A percentile compares a stretch with the other conserved stretches of the same genome.
phyloP scores from a whole-genome alignment of 2,888 invertebrate species.

The Didymodactylos carnosus region DNA sequence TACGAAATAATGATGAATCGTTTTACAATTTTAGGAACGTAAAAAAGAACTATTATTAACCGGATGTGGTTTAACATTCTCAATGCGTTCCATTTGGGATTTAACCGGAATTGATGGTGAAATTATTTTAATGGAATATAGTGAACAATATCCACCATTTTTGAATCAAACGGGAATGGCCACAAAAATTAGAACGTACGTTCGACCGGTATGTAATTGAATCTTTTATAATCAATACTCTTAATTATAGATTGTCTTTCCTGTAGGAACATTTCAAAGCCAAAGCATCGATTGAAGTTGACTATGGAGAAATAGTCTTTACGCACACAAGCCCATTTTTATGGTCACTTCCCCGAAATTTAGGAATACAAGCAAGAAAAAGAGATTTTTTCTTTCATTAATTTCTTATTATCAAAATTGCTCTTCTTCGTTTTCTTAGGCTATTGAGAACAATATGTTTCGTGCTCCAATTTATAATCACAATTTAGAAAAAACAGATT shows the following conservation, averaged over 20 bases:
- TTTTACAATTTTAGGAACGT: too few species aligned
- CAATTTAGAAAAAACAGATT: conserved; percentile 53
- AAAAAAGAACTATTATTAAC: too few species aligned
- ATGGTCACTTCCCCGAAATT: conserved; percentile 76
- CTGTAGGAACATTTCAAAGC: conserved; percentile 39
- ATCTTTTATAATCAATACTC: conserved; percentile 35
- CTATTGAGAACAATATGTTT: conserved; percentile 82
- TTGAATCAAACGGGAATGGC: conserved; percentile 95
- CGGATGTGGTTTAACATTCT: too few species aligned
- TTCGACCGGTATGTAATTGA: conserved; percentile 39
- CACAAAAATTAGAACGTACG: conserved; percentile 91
- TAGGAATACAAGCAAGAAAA: conserved; percentile 77
- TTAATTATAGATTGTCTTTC: conserved; percentile 38
- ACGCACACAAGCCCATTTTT: conserved; percentile 93
- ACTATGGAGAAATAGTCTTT: conserved; percentile 71
- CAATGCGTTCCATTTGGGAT: background rate
- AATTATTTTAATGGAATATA: conserved; percentile 68
- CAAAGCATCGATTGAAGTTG: background rate
- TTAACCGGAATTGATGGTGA: conserved; percentile 48
- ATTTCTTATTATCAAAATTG: too few species aligned
- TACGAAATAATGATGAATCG: background rate
- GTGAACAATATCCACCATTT: conserved; percentile 90
- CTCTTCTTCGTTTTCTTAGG: too few species aligned
- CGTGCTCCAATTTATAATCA: conserved; percentile 86
- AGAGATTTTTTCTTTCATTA: too few species aligned